phyloP scores from a whole-genome alignment of 2,113 vertebrate species.

The Lophura nycthemera region DNA sequence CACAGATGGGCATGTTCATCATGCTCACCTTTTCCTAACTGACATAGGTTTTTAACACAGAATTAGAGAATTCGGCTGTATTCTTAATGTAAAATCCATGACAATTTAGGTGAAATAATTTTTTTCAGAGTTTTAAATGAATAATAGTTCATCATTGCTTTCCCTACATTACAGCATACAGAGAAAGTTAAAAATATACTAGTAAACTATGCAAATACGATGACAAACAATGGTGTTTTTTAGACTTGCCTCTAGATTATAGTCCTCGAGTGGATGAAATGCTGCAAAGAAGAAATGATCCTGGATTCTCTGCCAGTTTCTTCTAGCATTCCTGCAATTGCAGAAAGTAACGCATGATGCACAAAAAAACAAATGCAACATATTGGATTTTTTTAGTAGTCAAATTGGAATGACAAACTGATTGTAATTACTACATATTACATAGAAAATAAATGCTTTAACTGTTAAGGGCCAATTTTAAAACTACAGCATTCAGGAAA shows the following conservation, averaged over 20 bases:
- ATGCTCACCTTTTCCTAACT: not conserved
- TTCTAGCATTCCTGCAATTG: constrained; percentile 86
- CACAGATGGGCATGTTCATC: not conserved
- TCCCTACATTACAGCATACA: not conserved
- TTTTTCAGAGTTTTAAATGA: not conserved
- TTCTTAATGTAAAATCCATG: not conserved
- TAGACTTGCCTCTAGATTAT: constrained; percentile 85
- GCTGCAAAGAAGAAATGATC: constrained; percentile 94
- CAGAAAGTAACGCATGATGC: not conserved
- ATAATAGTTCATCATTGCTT: not conserved
- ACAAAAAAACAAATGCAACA: fast-evolving
- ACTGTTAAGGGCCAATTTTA: not conserved
- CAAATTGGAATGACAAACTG: not conserved
- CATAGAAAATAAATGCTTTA: not conserved
- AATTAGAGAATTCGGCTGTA: not conserved
- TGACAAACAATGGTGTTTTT: not conserved
- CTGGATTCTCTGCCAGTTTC: constrained; percentile 94
- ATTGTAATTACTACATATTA: not conserved
- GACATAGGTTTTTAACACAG: not conserved
- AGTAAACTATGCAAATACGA: not conserved
- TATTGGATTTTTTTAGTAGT: not conserved
- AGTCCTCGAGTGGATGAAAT: constrained; percentile 89
- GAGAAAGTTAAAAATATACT: not conserved
- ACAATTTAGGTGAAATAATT: not conserved
- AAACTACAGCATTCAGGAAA: not conserved